Evolutionary conservation across 2,113 vertebrate genomes (phyloP).

Genomic region (Argyrosomus japonicus): DNA sequence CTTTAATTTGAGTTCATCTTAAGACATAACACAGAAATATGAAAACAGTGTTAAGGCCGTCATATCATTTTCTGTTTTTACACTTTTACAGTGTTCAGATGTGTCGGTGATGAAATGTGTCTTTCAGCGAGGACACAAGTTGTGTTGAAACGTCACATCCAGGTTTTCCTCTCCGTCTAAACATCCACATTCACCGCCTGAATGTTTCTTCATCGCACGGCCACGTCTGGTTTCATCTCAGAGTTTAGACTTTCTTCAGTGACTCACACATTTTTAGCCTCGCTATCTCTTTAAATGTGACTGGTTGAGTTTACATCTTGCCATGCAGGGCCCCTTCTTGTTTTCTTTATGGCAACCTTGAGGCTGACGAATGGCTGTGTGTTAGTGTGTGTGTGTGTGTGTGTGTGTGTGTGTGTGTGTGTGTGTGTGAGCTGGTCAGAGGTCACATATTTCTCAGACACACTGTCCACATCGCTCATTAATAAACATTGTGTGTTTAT

Average conservation of each 20-base stretch:
- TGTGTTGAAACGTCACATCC: no score
- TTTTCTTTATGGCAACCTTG: conserved; percentile 69
- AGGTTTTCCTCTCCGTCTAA: not conserved
- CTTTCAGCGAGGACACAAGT: not conserved
- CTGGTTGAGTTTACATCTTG: conserved; percentile 54
- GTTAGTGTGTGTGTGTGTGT: conserved; percentile 50
- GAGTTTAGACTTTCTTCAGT: not conserved
- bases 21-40: no score
- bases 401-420: conserved; percentile 38
- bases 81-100: no score
- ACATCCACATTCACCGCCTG: not conserved
- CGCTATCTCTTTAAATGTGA: conserved; percentile 11
- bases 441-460: conserved; percentile 72
- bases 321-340: conserved; percentile 46
- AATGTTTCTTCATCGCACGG: not conserved
- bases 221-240: not conserved
- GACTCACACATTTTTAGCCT: not conserved
- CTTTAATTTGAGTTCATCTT: no score
- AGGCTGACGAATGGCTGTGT: conserved; percentile 52
- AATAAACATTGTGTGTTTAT: conserved; percentile 61
- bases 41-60: no score
- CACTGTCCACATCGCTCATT: conserved; percentile 56
- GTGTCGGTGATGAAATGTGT: not conserved
- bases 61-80: no score
- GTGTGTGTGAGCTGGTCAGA: conserved; percentile 45